These are phyloP conservation scores for Gobiocypris rarus DNA, from an alignment of 2,113 vertebrate species.

Conservation along the genomic window DNA sequence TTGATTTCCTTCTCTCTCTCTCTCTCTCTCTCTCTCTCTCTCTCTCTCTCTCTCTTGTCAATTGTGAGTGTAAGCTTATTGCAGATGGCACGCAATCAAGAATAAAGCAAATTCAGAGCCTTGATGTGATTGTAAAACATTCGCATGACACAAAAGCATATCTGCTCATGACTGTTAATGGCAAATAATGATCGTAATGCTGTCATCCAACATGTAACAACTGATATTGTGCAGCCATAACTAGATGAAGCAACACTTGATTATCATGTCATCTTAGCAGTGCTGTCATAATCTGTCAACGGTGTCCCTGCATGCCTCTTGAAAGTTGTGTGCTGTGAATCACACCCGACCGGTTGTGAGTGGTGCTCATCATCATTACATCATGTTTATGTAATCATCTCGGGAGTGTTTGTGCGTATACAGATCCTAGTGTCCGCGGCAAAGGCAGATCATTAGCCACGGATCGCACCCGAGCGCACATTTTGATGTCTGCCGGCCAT, in stretches of 20 bases:
- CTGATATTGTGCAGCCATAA: conserved; percentile 41
- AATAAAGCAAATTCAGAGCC: conserved; percentile 27
- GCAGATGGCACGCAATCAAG: conserved; percentile 42
- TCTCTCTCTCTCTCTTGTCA: background rate
- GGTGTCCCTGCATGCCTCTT: conserved; percentile 45
- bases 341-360: conserved; percentile 41
- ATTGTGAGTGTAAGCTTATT: conserved; percentile 31
- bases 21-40: background rate
- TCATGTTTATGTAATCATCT: conserved; percentile 46
- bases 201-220: conserved; percentile 43
- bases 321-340: conserved; percentile 50
- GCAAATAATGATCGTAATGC: conserved; percentile 33
- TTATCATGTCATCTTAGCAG: conserved; percentile 45
- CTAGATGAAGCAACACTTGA: conserved; percentile 39
- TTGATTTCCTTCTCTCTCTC: conserved; percentile 32
- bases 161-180: conserved; percentile 46
- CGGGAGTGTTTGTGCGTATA: background rate
- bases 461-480: background rate
- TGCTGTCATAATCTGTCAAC: conserved; percentile 45
- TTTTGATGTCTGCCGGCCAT: conserved; percentile 23
- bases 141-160: conserved; percentile 50
- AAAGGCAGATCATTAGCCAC: conserved; percentile 19
- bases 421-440: background rate
- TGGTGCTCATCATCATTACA: conserved; percentile 45
- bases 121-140: conserved; percentile 47